Percentiles rank a stretch among this genome's conserved stretches.
phyloP scores from a whole-genome alignment of 2,888 invertebrate genomes.

The Melieria crassipennis region DNA sequence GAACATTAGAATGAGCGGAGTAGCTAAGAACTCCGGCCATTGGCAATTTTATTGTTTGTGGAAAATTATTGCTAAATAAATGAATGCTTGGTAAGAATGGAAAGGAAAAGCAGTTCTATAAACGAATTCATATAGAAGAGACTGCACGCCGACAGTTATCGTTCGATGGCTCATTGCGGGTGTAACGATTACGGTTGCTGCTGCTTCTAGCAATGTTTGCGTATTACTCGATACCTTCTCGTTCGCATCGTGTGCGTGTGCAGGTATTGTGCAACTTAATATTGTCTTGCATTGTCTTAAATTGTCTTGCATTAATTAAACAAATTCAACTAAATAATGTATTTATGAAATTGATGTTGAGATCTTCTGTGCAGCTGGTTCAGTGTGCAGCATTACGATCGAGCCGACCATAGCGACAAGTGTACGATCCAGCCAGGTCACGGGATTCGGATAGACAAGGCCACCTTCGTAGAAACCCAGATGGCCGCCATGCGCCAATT shows the following conservation, averaged over 20 bases:
- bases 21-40: no score
- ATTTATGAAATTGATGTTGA: slow-evolving; percentile 21
- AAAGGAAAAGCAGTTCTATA: no score
- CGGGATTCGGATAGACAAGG: slow-evolving; percentile 84
- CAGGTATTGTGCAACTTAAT: background rate
- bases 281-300: slow-evolving; percentile 2
- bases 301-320: background rate
- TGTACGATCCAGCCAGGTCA: slow-evolving; percentile 92
- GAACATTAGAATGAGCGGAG: no score
- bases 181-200: no score
- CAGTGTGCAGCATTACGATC: slow-evolving; percentile 67
- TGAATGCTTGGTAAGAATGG: no score
- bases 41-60: no score
- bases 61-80: no score
- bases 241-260: background rate
- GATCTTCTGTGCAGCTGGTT: slow-evolving; percentile 49
- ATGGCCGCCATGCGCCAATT: slow-evolving; percentile 92
- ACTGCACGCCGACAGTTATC: no score
- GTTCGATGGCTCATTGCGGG: no score
- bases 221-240: no score
- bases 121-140: no score
- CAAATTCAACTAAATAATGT: background rate
- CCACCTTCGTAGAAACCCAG: slow-evolving; percentile 95
- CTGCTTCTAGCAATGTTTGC: no score
- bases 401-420: slow-evolving; percentile 84